A percentile compares a stretch with the other conserved stretches of the same genome.
phyloP scores from a whole-genome alignment of 2,888 invertebrate genomes.

The Hartigia nigra region DNA sequence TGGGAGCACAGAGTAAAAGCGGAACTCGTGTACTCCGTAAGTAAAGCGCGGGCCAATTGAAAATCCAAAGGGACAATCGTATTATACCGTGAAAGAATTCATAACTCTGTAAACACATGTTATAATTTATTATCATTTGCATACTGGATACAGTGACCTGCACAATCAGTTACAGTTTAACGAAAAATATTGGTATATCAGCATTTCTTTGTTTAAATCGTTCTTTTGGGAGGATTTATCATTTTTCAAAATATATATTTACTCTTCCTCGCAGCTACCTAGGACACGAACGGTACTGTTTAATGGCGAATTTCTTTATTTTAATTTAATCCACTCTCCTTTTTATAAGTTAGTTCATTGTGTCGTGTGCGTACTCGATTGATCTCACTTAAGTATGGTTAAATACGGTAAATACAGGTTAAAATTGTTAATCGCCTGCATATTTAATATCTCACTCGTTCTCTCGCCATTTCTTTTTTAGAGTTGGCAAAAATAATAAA shows the following conservation, averaged over 20 bases:
- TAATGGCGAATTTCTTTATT: not conserved
- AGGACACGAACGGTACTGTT: conserved; percentile 34
- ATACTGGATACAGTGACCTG: conserved; percentile 47
- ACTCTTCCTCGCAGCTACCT: conserved; percentile 31
- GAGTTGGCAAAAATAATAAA: not conserved
- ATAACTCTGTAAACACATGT: conserved; percentile 44
- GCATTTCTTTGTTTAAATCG: conserved; percentile 22
- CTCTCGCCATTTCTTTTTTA: not conserved
- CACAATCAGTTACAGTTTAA: conserved; percentile 45
- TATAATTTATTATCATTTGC: conserved; percentile 52
- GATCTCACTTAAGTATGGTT: not conserved
- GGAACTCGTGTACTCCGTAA: too few relatives aligned
- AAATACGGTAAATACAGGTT: not conserved
- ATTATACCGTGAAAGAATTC: not conserved
- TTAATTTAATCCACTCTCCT: not conserved
- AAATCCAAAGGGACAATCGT: not conserved
- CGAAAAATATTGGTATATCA: conserved; percentile 38
- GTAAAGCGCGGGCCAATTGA: too few relatives aligned
- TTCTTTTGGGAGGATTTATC: conserved; percentile 17
- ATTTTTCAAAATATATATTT: conserved; percentile 43
- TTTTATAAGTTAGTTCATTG: conserved; percentile 6
- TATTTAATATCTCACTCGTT: not conserved
- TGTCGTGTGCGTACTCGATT: conserved; percentile 20
- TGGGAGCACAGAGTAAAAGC: too few relatives aligned
- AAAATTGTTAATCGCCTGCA: not conserved